phyloP scores from a whole-genome alignment of 2,113 vertebrate species.

The Vireo altiloquus region DNA sequence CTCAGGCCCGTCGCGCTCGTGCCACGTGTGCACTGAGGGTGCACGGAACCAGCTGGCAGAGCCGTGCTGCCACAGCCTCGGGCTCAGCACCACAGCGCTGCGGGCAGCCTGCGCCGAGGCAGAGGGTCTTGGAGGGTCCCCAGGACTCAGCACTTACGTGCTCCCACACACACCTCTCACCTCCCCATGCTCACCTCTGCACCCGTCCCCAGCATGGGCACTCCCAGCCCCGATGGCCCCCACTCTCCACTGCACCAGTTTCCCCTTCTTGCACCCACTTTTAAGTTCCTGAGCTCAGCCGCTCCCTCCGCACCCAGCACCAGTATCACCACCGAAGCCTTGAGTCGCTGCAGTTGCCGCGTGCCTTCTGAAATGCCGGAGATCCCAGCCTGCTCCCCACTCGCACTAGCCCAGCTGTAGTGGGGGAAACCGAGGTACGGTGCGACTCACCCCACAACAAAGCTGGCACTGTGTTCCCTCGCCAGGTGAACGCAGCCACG shows the following conservation, averaged over 20 bases:
- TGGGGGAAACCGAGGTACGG: background rate
- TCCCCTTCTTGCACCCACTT: background rate
- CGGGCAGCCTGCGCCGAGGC: background rate
- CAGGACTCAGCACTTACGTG: accelerated
- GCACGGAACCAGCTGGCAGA: slow-evolving; percentile 34
- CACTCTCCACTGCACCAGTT: background rate
- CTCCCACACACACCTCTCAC: background rate
- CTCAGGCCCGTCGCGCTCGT: background rate
- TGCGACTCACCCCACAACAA: background rate
- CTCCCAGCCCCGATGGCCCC: background rate
- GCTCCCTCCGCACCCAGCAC: background rate
- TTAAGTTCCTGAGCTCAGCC: background rate
- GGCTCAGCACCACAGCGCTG: background rate
- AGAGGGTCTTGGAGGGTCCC: background rate
- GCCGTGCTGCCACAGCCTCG: background rate
- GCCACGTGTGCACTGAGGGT: slow-evolving; percentile 55
- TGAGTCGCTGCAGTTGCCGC: background rate
- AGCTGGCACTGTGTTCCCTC: background rate
- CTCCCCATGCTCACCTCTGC: background rate
- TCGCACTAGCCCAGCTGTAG: background rate
- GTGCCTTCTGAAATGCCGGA: background rate
- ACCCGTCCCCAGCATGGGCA: background rate
- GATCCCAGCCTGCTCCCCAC: background rate
- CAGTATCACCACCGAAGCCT: background rate
- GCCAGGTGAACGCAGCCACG: background rate